Evolutionary conservation across 2,888 invertebrate species (phyloP), one percentile per base, ranked within the genome.

Genomic region (Alentia gelatinosa): DNA sequence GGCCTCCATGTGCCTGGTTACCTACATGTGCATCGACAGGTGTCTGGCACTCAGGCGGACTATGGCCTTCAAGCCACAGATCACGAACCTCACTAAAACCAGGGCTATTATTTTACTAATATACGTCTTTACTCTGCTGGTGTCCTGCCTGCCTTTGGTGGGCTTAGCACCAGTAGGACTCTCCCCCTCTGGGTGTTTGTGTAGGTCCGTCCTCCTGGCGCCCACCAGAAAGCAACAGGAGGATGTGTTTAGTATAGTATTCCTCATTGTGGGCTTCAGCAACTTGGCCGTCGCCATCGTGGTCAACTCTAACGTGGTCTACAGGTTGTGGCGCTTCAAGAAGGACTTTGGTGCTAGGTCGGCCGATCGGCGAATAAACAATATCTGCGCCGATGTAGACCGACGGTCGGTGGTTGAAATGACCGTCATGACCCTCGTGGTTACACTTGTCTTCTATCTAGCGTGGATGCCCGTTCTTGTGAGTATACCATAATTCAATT

Each of bases 151-250:
- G 30, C 94, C 94, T 0, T 91, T 94, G 3, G 90, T 93, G 15
- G 94, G 94, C 9, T 93, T 94, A 7, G 94, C 94, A 5, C 94
- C 94, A 15, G 84, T 89, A 3, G 91, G 92, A 12, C 91, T 93
- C 75, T 91, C 93, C 12, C 89, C 91, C 63, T 89, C 93, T 5
- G 91, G 91, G 0, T 75, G 63, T 0, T 90, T 91, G 9, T 94
- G 94, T 91, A 90, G 93, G 42, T 93, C 93, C n/a, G 94, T 94
- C 94, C 93, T 94, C 35, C 91, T 92, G 19, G 92, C 94, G 7
- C 92, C 90, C 7, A 86, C 92, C n/a, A 50, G 42, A 9, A 9
- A 63, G n/a, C n/a, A 89, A n/a, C 35, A 39, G 63, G 91, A 94
- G 86, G 92, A 92, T 89, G 92, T 92, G 4, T 94, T 93, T 90